Evolutionary conservation across 2,113 vertebrate genomes (phyloP), one percentile per base, ranked within the genome.

Genomic region (Melospiza melodia): DNA sequence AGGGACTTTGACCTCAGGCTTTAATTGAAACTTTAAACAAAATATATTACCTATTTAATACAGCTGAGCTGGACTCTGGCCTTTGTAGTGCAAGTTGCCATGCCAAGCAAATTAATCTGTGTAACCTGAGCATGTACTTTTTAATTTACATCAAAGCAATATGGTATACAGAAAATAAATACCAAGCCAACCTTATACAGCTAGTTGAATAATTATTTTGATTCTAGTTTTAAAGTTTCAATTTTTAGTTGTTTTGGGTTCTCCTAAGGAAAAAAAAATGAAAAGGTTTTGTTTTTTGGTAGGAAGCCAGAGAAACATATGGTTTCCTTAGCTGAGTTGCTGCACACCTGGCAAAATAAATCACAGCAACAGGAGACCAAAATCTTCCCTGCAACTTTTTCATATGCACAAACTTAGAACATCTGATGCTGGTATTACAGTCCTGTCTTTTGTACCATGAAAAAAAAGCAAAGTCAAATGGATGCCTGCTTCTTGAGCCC

Each of bases 1-100:
- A 27, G 84, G 95, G 97, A 81, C 82, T 98, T 93, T 97, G 96
- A 97, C 95, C 94, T 62, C 59, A 84, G 67, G 65, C 97, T 96
- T 98, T 98, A 98, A 98, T 97, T 98, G 97, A 98, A 98, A 98
- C 96, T 97, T 98, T 97, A 98, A 98, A 97, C 93, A 97, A 98
- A 98, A 98, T 97, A 98, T 97, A 98, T 97, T 98, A 95, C 97
- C 96, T 95, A 97, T 94, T 97, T 98, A 97, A 98, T 97, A 92
- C 75, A 98, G 91, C 81, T 93, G 92, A 98, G 93, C 86, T 97
- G 76, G 95, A 94, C 90, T 88, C 77, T 90, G 89, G 94, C 81
- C 94, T 97, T 97, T 97, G 94, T 95, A 97, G 94, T 95, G 25
- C 83, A 91, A 20, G 88, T 58, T 91, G 63, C 94, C 94, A 97